These are phyloP conservation scores for Calosoma granatense DNA, from an alignment of 1,140 invertebrate genomes.

Conservation along the genomic window DNA sequence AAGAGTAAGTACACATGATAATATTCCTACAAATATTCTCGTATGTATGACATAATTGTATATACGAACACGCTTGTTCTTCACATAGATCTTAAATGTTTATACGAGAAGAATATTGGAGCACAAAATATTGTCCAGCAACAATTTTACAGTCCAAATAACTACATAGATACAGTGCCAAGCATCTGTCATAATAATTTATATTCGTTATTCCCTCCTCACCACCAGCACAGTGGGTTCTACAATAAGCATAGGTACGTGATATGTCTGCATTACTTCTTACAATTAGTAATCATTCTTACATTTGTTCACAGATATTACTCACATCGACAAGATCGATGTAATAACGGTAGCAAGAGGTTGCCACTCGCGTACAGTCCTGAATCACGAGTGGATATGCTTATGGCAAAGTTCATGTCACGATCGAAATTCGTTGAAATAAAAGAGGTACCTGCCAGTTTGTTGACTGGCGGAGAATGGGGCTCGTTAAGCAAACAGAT, in stretches of 20 bases:
- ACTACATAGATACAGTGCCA: background rate
- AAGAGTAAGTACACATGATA: background rate
- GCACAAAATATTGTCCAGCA: background rate
- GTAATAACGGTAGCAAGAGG: background rate
- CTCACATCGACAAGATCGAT: background rate
- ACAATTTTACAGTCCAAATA: background rate
- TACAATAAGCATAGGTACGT: background rate
- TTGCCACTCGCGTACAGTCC: background rate
- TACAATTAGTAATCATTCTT: background rate
- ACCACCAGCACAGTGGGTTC: background rate
- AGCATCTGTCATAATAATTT: background rate
- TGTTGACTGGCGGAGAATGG: conserved; percentile 28
- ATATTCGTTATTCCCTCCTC: background rate
- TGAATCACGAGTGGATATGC: background rate
- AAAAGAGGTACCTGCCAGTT: background rate
- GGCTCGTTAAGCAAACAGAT: conserved; percentile 60
- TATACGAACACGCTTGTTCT: too few relatives aligned
- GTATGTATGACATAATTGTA: too few relatives aligned
- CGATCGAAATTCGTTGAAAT: background rate
- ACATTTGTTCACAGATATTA: background rate
- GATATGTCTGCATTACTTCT: background rate
- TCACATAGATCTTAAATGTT: background rate
- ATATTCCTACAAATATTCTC: too few relatives aligned
- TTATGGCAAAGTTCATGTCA: background rate
- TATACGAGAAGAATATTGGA: background rate